Percentiles rank a stretch among this genome's conserved stretches.
phyloP scores from a whole-genome alignment of 2,113 vertebrate genomes.

The Carlito syrichta region DNA sequence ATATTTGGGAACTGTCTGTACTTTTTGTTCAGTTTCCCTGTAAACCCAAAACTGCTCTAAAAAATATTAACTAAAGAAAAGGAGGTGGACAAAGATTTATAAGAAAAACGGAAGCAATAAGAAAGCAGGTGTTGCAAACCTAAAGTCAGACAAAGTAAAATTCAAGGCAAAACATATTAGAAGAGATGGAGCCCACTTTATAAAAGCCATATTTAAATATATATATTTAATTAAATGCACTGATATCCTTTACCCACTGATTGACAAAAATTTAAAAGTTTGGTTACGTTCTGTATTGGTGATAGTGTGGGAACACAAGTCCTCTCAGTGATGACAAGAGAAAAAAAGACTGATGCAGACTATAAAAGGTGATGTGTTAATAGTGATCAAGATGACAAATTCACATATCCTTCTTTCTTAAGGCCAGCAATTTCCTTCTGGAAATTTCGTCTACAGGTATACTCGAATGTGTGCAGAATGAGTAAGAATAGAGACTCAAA shows the following conservation, averaged over 20 bases:
- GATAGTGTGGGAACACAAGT: background rate
- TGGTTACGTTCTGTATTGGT: background rate
- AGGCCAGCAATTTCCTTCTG: background rate
- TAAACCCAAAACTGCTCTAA: background rate
- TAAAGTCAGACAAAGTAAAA: background rate
- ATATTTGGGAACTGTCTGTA: background rate
- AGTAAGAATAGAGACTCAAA: background rate
- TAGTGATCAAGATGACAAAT: background rate
- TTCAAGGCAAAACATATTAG: background rate
- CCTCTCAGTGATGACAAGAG: background rate
- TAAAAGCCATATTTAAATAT: background rate
- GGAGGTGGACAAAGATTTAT: background rate
- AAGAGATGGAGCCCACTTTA: background rate
- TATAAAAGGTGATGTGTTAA: background rate
- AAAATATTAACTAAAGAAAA: background rate
- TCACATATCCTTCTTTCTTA: background rate
- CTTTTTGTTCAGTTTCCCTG: background rate
- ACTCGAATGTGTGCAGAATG: background rate
- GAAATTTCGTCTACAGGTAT: background rate
- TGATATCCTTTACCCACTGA: background rate
- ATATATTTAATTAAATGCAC: background rate
- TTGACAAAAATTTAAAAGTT: background rate
- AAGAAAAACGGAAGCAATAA: background rate
- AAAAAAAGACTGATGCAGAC: background rate
- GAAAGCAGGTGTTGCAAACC: background rate